phyloP scores from a whole-genome alignment of 2,888 invertebrate genomes.

The Thumatha senex region DNA sequence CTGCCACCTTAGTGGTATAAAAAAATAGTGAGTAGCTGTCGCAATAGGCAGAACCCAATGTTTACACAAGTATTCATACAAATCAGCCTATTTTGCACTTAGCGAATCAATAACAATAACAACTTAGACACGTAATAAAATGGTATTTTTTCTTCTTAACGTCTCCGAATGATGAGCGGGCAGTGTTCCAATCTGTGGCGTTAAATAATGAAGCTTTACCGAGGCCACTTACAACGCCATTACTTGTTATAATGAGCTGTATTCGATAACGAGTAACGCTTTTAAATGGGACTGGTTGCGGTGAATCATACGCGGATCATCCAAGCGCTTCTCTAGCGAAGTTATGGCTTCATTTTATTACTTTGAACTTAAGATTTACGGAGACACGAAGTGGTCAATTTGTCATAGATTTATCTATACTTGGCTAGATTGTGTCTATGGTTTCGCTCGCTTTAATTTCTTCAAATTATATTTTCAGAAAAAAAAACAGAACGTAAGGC shows the following conservation, averaged over 20 bases:
- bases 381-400: background rate
- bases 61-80: too few relatives aligned
- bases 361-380: conserved; percentile 11
- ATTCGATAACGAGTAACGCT: conserved; percentile 67
- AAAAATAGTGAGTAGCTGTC: too few relatives aligned
- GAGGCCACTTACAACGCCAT: conserved; percentile 65
- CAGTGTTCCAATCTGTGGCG: conserved; percentile 60
- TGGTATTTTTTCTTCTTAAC: conserved; percentile 33
- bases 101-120: too few relatives aligned
- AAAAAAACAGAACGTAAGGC: too few relatives aligned
- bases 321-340: conserved; percentile 11
- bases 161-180: conserved; percentile 53
- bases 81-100: too few relatives aligned
- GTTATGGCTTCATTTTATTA: conserved; percentile 23
- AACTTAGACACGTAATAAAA: background rate
- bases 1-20: too few relatives aligned
- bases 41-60: too few relatives aligned
- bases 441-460: too few relatives aligned
- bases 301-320: conserved; percentile 21
- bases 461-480: too few relatives aligned
- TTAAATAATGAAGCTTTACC: conserved; percentile 69
- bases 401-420: background rate
- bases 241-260: conserved; percentile 64
- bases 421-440: too few relatives aligned
- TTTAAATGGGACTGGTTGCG: conserved; percentile 56